Evolutionary conservation across 1,140 invertebrate genomes (phyloP).

Genomic region (Aphelenchoides fujianensis): DNA sequence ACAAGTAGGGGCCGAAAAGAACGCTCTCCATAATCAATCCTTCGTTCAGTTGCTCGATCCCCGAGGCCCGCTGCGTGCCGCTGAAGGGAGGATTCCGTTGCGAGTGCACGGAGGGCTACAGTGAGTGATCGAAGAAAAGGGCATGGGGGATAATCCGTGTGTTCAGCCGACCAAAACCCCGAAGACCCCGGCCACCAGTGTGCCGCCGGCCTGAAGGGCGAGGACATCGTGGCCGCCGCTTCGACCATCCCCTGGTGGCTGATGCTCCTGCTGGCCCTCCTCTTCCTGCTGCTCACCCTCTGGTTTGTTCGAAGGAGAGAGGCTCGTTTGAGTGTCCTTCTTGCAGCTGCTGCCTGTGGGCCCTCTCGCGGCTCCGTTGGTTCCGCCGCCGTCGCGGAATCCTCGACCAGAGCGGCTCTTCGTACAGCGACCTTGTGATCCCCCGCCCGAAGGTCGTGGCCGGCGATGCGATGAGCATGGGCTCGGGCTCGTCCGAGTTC

Average conservation of each 20-base stretch:
- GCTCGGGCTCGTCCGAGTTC: slow-evolving; percentile 17
- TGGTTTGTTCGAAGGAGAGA: background rate
- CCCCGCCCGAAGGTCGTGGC: slow-evolving; percentile 10
- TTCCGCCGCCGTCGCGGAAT: slow-evolving; percentile 17
- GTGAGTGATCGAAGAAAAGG: background rate
- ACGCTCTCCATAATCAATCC: no score
- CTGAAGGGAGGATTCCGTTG: background rate
- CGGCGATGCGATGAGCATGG: slow-evolving; percentile 9
- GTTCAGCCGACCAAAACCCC: slow-evolving; percentile 7
- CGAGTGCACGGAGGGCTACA: slow-evolving; percentile 11
- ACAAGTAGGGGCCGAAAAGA: no score
- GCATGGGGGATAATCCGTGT: background rate
- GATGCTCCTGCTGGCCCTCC: slow-evolving; percentile 18
- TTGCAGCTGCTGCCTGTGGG: slow-evolving; percentile 14
- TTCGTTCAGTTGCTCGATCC: background rate
- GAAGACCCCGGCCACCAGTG: slow-evolving; percentile 6
- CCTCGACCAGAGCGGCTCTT: slow-evolving; percentile 15
- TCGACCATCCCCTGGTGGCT: slow-evolving; percentile 20
- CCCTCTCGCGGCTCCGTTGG: slow-evolving; percentile 20
- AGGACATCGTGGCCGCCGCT: background rate
- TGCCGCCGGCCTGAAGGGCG: background rate
- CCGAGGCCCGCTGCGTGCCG: background rate
- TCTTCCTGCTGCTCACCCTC: slow-evolving; percentile 15
- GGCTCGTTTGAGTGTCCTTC: background rate
- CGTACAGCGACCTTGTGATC: slow-evolving; percentile 5